Base-by-base conservation (phyloP, 2,888 invertebrate genomes). In the Arenicola marina region DNA sequence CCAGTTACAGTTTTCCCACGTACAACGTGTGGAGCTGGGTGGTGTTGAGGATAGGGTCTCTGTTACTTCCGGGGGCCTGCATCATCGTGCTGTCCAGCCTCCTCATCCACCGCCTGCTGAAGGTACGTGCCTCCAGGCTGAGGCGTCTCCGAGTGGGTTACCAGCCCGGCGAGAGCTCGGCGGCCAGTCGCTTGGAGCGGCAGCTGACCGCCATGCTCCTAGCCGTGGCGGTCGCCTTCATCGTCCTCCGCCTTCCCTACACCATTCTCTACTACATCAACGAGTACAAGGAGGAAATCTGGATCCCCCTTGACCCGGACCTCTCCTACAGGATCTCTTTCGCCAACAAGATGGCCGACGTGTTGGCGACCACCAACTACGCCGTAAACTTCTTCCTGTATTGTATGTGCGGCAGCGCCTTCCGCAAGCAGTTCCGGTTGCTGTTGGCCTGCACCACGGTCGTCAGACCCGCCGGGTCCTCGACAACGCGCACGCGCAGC, bases 131-230 rank as follows among this genome's bases (percentile, higher is more conserved):
- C 15, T 7, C 24, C 18, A 29, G 53, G 7, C 7, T 11, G 31
- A 29, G 53, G 7, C 7, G 15, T 7, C 24, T 32, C 15, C 29
- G 7, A 11, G 53, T 31, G 31, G 15, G 29, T 7, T n/a, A 38
- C 11, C 43, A 38, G 43, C n/a, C 43, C 11, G 11, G 11, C n/a
- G 43, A n/a, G 11, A 21, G 18, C 24, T 24, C 48, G 48, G 26
- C 15, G 48, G n/a, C 26, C 18, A 24, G 18, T 11, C 15, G n/a
- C 7, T n/a, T 28, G n/a, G 62, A 62, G 43, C 24, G 1, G 4
- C 62, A 62, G 43, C 32, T 62, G 29, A 44, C 58, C 34, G 44
- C 32, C 29, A 62, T 62, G 62, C 24, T 62, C 43, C n/a, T 62
- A 1, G 46, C 57, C 11, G 62, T 62, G 48, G 62, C 62, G 18